A percentile compares a stretch with the other conserved stretches of the same genome.
These are phyloP conservation scores for Griposia aprilina DNA, from an alignment of 2,888 invertebrate genomes.

Conservation along the genomic window DNA sequence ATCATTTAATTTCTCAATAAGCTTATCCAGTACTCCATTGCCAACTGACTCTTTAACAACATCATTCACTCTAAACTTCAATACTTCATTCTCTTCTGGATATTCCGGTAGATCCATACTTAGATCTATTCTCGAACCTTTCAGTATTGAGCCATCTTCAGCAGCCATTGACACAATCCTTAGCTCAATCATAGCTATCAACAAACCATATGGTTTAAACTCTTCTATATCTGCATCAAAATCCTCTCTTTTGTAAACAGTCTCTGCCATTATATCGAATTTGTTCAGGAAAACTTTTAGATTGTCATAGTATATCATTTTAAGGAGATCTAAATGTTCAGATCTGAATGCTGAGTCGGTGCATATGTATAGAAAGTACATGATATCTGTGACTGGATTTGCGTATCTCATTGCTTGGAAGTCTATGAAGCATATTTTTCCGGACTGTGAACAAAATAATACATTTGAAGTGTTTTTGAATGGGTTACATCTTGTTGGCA, in stretches of 20 bases:
- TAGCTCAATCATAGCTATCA: conserved; percentile 81
- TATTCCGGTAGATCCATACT: conserved; percentile 61
- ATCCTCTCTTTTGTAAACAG: conserved; percentile 74
- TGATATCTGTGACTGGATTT: conserved; percentile 81
- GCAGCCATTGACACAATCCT: conserved; percentile 75
- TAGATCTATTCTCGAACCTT: conserved; percentile 65
- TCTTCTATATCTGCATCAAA: conserved; percentile 77
- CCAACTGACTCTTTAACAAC: conserved; percentile 77
- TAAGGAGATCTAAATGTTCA: conserved; percentile 74
- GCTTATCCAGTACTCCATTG: conserved; percentile 78
- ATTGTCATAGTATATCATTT: conserved; percentile 77
- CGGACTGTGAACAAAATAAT: conserved; percentile 73
- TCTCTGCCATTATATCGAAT: conserved; percentile 75
- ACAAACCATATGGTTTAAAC: conserved; percentile 78
- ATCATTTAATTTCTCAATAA: conserved; percentile 68
- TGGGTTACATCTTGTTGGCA: not conserved
- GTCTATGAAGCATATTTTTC: conserved; percentile 81
- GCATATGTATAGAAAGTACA: conserved; percentile 81
- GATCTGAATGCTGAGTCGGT: conserved; percentile 82
- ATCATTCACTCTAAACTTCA: conserved; percentile 80
- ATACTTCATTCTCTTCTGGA: conserved; percentile 69
- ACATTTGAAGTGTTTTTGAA: not conserved
- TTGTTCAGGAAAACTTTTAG: conserved; percentile 74
- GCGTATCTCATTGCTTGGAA: conserved; percentile 85
- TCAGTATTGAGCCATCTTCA: conserved; percentile 73